A percentile compares a stretch with the other conserved stretches of the same genome.
phyloP scores from a whole-genome alignment of 2,113 vertebrate genomes.

The Neofelis nebulosa region DNA sequence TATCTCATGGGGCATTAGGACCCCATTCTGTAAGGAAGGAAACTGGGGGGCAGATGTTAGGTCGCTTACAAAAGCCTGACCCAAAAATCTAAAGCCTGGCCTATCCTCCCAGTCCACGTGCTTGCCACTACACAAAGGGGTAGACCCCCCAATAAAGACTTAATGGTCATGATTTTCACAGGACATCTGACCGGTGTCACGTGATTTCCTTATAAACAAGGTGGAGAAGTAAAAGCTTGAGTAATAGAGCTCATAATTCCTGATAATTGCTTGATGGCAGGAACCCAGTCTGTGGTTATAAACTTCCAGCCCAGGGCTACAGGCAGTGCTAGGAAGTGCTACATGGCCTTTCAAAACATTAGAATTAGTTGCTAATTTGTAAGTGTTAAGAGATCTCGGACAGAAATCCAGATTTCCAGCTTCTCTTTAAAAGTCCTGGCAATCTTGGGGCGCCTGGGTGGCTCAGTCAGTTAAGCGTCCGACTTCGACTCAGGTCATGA shows the following conservation, averaged over 20 bases:
- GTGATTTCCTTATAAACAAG: not conserved
- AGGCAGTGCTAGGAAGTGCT: not conserved
- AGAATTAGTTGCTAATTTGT: not conserved
- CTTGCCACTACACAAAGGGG: not conserved
- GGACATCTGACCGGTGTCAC: not conserved
- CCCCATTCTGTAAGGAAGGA: not conserved
- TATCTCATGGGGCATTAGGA: not conserved
- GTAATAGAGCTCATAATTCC: not conserved
- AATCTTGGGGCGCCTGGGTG: not conserved
- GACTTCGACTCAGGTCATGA: too few species aligned
- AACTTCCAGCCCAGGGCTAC: not conserved
- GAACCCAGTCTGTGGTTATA: not conserved
- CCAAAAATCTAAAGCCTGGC: not conserved
- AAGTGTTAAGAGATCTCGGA: not conserved
- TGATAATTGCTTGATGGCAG: too few species aligned
- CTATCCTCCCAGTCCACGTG: not conserved
- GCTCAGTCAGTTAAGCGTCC: too few species aligned
- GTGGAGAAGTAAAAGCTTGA: not conserved
- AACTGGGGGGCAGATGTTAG: not conserved
- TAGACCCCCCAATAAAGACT: not conserved
- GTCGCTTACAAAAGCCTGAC: not conserved
- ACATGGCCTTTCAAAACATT: not conserved
- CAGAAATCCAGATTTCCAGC: not conserved
- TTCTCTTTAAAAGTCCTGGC: not conserved
- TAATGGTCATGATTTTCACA: not conserved